Conservation (phyloP, 2,113 vertebrate genomes). For the Struthio camelus region DNA sequence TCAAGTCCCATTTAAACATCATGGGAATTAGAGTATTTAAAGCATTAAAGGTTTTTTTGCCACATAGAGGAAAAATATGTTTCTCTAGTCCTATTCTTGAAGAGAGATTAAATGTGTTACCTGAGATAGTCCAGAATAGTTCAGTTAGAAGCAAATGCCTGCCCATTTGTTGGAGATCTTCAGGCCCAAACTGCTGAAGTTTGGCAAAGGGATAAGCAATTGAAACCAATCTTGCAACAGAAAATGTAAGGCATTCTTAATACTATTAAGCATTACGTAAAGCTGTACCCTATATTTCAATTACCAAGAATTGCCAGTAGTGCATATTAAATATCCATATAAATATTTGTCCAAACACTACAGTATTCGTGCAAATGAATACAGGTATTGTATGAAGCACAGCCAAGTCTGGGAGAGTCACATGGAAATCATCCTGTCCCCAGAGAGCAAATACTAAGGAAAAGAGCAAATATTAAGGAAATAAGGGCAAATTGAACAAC, state of each 20-base stretch:
- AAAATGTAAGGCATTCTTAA: background rate
- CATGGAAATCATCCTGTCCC: background rate
- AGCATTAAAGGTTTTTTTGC: too few relatives aligned
- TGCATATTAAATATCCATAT: too few relatives aligned
- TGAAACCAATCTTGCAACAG: background rate
- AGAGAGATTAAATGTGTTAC: background rate
- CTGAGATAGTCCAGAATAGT: background rate
- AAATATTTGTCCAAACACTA: too few relatives aligned
- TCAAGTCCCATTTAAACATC: background rate
- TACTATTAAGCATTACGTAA: too few relatives aligned
- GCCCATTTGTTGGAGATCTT: background rate
- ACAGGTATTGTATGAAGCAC: background rate
- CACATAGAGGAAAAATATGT: background rate
- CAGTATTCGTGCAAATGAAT: background rate
- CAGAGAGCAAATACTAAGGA: background rate
- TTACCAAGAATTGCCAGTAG: too few relatives aligned
- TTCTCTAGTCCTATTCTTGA: background rate
- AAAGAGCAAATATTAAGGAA: background rate
- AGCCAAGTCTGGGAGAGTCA: background rate
- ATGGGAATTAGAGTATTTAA: background rate
- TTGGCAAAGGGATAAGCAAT: background rate
- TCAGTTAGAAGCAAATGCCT: background rate
- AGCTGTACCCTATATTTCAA: too few relatives aligned
- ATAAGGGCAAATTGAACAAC: background rate
- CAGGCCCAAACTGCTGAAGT: background rate